A percentile compares a stretch with the other conserved stretches of the same genome.
These are phyloP conservation scores for Julus scandinavius DNA, from an alignment of 2,888 invertebrate species.

Conservation along the genomic window DNA sequence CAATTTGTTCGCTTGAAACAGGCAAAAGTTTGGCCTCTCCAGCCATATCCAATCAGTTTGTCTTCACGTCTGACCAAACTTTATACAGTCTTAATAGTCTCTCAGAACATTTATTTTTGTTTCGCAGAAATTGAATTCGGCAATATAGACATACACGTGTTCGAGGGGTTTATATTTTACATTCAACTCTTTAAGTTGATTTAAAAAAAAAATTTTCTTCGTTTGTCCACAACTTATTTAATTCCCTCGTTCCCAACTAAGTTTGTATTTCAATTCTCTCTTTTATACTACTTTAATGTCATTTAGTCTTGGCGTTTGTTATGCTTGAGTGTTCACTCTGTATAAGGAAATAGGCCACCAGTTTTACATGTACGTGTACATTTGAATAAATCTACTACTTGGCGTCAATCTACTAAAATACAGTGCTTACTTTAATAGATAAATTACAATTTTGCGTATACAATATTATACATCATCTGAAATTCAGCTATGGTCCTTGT, in stretches of 20 bases:
- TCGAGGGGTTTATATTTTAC: not conserved
- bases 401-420: too few species aligned
- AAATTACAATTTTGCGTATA: too few species aligned
- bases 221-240: not conserved
- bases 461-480: too few species aligned
- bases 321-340: not conserved
- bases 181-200: not conserved
- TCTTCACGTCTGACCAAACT: slow-evolving; percentile 16
- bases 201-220: not conserved
- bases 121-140: not conserved
- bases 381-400: not conserved
- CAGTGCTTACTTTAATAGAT: too few species aligned
- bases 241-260: not conserved
- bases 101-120: not conserved
- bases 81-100: not conserved
- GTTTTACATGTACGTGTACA: not conserved
- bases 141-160: not conserved
- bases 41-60: not conserved
- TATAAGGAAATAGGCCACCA: too few species aligned
- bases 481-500: too few species aligned
- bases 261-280: not conserved
- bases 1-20: slow-evolving; percentile 20
- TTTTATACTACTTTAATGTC: not conserved
- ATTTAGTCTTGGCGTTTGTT: not conserved
- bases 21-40: not conserved